Evolutionary conservation across 2,888 invertebrate genomes (phyloP), one percentile per base, ranked within the genome.

Genomic region (Caenorhabditis sinica): DNA sequence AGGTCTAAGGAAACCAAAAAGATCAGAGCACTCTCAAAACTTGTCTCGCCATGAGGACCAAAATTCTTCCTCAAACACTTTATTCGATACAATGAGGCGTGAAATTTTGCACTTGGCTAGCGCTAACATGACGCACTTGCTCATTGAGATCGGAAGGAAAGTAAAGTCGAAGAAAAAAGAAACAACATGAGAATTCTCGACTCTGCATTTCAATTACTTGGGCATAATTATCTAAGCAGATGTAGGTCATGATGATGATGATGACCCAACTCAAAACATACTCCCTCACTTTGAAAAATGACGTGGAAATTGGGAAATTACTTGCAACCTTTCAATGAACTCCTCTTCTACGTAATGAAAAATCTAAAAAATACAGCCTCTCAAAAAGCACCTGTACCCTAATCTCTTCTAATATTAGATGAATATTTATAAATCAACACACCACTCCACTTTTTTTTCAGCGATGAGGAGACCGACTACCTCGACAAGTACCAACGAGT

Each of bases 401-500:
- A 4, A 15, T 8, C 8, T 15, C 23, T 8, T 15, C 74, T 65
- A 56, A 56, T 28, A 56, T 56, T 56, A 56, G 56, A 23, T 40
- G 23, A 63, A 45, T 28, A 20, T n/a, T 36, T 9, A 58, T 25
- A 40, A 8, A 40, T 13, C 40, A 33, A 33, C 33, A 33, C n/a
- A 33, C 33, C 8, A 4, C 33, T 33, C 45, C 17, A 4, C 2
- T 15, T 20, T 9, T 30, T 72, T 77, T 85, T 61, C 77, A 85
- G 85, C 53, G 77, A 71, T 20, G 82, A 82, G 28, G 85, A 85
- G 9, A 0, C 58, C 61, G 74, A 74, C 53, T 68, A 56, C 49
- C 56, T 73, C 25, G 68, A 81, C 51, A 74, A 81, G 53, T 77
- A 73, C 69, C 76, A 85, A 74, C 66, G 85, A 66, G 66, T 75